phyloP scores from a whole-genome alignment of 2,797 vertebrate species.

The Poecilia wingei region DNA sequence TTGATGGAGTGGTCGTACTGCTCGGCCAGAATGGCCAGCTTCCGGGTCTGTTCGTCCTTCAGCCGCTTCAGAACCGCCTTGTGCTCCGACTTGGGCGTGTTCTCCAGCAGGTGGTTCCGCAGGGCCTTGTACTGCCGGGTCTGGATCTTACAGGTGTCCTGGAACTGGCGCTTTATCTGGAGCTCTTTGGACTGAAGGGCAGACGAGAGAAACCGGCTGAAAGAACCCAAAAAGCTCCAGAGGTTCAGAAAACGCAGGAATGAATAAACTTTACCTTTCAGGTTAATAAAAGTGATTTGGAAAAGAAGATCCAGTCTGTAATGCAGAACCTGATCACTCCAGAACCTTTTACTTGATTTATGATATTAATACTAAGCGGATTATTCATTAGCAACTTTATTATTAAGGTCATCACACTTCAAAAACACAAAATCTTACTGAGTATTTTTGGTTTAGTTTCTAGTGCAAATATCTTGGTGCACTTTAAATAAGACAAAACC shows the following conservation, averaged over 20 bases:
- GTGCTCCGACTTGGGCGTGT: conserved; percentile 92
- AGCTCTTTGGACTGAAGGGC: conserved; percentile 90
- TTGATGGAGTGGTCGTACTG: conserved; percentile 97
- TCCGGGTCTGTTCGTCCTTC: conserved; percentile 94
- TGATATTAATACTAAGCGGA: neutral
- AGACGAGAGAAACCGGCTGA: conserved; percentile 57
- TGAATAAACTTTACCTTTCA: neutral
- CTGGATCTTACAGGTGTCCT: conserved; percentile 97
- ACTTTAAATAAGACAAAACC: too few relatives aligned
- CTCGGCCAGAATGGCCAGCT: conserved; percentile 92
- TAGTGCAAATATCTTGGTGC: too few relatives aligned
- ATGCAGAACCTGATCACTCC: neutral
- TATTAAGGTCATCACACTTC: neutral
- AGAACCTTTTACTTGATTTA: neutral
- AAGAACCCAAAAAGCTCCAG: conserved; percentile 28
- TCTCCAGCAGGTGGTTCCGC: conserved; percentile 92
- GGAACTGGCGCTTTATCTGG: conserved; percentile 96
- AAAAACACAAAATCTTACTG: too few relatives aligned
- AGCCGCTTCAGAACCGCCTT: conserved; percentile 92
- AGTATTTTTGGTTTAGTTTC: too few relatives aligned
- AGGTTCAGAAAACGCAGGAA: neutral
- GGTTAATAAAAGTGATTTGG: neutral
- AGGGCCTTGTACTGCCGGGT: conserved; percentile 94
- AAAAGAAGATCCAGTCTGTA: neutral
- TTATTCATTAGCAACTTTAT: neutral